Evolutionary conservation across 2,888 invertebrate genomes (phyloP), one percentile per base, ranked within the genome.

Genomic region (Hartigia nigra): DNA sequence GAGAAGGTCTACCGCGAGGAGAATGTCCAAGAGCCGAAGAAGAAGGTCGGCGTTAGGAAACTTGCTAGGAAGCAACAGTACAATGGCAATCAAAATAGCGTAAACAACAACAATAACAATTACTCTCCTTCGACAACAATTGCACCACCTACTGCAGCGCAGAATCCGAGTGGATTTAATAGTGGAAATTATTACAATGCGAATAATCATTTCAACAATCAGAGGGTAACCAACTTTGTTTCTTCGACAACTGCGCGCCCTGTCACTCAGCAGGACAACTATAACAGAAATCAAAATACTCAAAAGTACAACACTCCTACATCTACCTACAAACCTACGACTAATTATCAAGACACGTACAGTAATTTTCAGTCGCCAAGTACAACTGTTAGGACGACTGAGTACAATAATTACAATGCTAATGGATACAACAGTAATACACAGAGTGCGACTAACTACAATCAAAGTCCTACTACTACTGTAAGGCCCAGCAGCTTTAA

Each of bases 1-100:
- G 91, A 92, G 12, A 94, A 93, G 80, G 81, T 92, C 35, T 93
- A 92, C 84, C 93, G 92, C 77, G 93, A 93, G 32, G 93, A 93
- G n/a, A 84, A 92, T 1, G 91, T 92, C 78, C 92, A 92, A 3
- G 88, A 89, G 3, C 84, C 84, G 76, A 91, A 87, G 75, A 89
- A 86, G 76, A 90, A 88, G 70, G 77, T 81, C 2, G 88, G 88
- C 0, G 79, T 89, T 0, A 80, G 91, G 34, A 91, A 91, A 77
- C 77, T 88, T 69, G 88, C 87, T 74, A 84, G 91, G 14, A 91
- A 91, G 69, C 87, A 85, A 34, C 87, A 84, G 36, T 83, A 88
- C 31, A 78, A 78, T 37, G 36, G 79, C 37, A 83, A 83, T 70
- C 78, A 76, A 69, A 81, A 83, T 55, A 77, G 78, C 74, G 35